These are phyloP conservation scores for Anas bahamensis DNA, from an alignment of 2,797 vertebrate species.

Conservation along the genomic window DNA sequence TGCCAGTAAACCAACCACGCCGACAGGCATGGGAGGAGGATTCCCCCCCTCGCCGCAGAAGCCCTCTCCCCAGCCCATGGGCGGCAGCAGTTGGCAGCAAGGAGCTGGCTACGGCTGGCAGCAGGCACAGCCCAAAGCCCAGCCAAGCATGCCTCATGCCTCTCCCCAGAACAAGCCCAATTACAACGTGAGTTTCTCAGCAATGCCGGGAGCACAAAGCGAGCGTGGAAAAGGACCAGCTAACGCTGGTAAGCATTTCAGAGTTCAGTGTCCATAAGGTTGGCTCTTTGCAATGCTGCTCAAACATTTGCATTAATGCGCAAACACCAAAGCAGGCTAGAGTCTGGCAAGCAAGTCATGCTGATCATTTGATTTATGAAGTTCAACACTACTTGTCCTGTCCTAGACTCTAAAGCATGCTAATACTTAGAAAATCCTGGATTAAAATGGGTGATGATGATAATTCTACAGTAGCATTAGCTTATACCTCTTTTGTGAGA, in stretches of 20 bases:
- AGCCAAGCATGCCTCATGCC: slow-evolving; percentile 85
- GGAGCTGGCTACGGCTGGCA: slow-evolving; percentile 82
- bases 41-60: slow-evolving; percentile 93
- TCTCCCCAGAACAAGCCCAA: slow-evolving; percentile 96
- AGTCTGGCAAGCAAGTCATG: background rate
- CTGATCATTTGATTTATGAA: fast-evolving
- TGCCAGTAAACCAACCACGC: slow-evolving; percentile 95
- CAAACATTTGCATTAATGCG: background rate
- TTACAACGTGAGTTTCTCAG: slow-evolving; percentile 94
- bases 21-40: slow-evolving; percentile 90
- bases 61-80: slow-evolving; percentile 89
- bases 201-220: slow-evolving; percentile 82
- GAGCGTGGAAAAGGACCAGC: slow-evolving; percentile 83
- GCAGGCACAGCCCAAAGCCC: slow-evolving; percentile 79
- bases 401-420: background rate
- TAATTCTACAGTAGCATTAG: background rate
- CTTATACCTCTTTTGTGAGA: background rate
- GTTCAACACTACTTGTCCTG: background rate
- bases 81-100: slow-evolving; percentile 86
- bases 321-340: background rate
- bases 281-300: background rate
- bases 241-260: slow-evolving; percentile 78
- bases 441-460: background rate
- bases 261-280: fast-evolving
- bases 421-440: background rate